Percentiles rank a stretch among this genome's conserved stretches.
Evolutionary conservation across 2,797 vertebrate genomes (phyloP).

Genomic region (Myotis vivesi): DNA sequence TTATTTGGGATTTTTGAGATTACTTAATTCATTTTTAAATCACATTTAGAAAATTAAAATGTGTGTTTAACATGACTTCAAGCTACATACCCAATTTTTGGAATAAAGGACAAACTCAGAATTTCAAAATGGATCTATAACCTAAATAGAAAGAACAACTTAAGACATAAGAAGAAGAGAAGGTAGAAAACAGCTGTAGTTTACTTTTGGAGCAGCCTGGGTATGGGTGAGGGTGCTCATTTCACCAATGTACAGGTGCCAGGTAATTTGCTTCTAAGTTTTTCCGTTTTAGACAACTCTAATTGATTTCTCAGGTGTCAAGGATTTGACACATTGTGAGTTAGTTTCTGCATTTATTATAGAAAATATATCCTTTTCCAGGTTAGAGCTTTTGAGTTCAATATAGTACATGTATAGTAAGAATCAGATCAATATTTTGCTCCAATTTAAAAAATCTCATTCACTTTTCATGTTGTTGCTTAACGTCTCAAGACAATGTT

Average conservation of each 20-base stretch:
- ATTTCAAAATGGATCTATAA: constrained; percentile 16
- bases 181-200: constrained; percentile 18
- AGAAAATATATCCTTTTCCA: neutral
- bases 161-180: neutral
- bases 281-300: constrained; percentile 47
- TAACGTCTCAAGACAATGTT: neutral
- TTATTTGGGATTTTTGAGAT: constrained; percentile 8
- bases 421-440: constrained; percentile 18
- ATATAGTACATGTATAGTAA: neutral
- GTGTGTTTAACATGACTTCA: constrained; percentile 14
- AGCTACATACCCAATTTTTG: constrained; percentile 7
- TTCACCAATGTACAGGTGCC: neutral
- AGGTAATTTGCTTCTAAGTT: constrained; percentile 11
- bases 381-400: neutral
- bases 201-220: constrained; percentile 28
- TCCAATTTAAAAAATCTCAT: neutral
- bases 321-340: neutral
- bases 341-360: constrained; percentile 8
- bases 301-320: constrained; percentile 38
- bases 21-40: constrained; percentile 2
- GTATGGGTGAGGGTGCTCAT: neutral
- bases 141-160: constrained; percentile 50
- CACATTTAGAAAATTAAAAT: constrained; percentile 18
- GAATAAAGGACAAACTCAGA: constrained; percentile 32
- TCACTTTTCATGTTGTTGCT: neutral